Conservation (phyloP, 2,888 invertebrate genomes). For the Aplocera efformata region DNA sequence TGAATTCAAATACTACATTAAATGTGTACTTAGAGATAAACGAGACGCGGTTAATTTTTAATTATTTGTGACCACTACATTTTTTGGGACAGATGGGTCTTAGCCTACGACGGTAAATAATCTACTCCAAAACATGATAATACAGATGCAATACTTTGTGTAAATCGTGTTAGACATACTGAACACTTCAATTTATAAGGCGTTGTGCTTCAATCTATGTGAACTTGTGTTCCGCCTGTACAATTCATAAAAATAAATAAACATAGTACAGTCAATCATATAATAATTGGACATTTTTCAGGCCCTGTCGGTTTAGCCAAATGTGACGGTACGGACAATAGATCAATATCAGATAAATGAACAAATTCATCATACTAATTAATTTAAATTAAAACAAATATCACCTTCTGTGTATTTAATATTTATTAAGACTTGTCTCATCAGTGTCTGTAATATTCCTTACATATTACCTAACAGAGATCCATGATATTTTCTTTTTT, state of each 20-base stretch:
- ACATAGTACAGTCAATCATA: constrained; percentile 5
- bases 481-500: too few species aligned
- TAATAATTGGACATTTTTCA: constrained; percentile 3
- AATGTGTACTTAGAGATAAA: constrained; percentile 1
- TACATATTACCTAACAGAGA: too few species aligned
- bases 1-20: constrained; percentile 28
- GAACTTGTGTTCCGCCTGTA: not conserved
- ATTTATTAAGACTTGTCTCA: too few species aligned
- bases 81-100: not conserved
- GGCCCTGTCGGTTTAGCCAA: too few species aligned
- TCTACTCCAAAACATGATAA: constrained; percentile 23
- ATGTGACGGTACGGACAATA: too few species aligned
- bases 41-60: constrained; percentile 2
- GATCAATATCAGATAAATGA: too few species aligned
- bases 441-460: too few species aligned
- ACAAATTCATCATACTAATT: too few species aligned
- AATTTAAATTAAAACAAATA: too few species aligned
- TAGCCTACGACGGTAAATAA: not conserved
- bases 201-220: not conserved
- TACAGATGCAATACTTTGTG: constrained; percentile 37
- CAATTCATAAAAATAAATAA: not conserved
- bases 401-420: too few species aligned
- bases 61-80: constrained; percentile 6
- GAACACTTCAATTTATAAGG: constrained; percentile 33
- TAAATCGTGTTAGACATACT: constrained; percentile 32